Evolutionary conservation across 2,113 vertebrate genomes (phyloP).

Genomic region (Vulpes lagopus): DNA sequence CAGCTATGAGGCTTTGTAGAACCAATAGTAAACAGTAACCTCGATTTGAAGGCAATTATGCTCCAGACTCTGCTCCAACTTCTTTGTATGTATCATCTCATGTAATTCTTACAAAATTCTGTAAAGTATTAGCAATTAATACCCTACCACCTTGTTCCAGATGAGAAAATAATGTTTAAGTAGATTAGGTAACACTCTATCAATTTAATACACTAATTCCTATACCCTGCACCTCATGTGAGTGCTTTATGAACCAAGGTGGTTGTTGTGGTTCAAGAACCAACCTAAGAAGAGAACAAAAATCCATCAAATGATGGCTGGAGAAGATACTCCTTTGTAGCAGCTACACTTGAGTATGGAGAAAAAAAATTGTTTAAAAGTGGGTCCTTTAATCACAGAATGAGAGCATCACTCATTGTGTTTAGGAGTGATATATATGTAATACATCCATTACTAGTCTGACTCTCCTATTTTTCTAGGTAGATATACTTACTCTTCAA

Average conservation of each 20-base stretch:
- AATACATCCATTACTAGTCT: neutral
- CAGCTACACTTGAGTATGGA: neutral
- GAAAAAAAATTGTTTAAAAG: slow-evolving; percentile 8
- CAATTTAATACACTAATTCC: neutral
- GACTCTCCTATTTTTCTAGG: slow-evolving; percentile 4
- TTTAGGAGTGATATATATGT: neutral
- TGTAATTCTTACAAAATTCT: slow-evolving; percentile 25
- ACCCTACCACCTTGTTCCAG: neutral
- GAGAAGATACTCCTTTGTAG: neutral
- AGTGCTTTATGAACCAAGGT: neutral
- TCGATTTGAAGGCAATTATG: neutral
- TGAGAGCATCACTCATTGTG: neutral
- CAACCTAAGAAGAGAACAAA: neutral
- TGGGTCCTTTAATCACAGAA: neutral
- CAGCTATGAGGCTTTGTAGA: neutral
- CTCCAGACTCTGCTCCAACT: neutral
- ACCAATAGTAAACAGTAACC: neutral
- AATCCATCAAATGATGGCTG: neutral
- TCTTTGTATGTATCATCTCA: neutral
- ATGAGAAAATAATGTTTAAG: neutral
- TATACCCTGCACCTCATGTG: neutral
- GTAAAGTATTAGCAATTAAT: neutral
- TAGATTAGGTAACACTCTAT: neutral
- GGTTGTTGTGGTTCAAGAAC: neutral
- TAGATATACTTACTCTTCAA: neutral